Evolutionary conservation across 2,113 vertebrate genomes (phyloP).

Genomic region (Garra rufa): DNA sequence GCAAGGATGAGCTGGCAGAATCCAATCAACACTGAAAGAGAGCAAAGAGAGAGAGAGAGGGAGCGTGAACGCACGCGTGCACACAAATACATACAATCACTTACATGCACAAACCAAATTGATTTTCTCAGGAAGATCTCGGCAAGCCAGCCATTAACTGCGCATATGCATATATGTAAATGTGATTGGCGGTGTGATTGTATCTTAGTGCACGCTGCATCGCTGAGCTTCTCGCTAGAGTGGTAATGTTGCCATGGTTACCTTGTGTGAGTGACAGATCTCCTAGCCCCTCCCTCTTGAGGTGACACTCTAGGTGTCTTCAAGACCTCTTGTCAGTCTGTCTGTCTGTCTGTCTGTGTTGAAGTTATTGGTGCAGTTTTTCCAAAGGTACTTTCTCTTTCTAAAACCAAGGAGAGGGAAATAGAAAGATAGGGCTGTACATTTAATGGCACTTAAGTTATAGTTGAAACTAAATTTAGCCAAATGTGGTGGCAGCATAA

Average conservation of each 20-base stretch:
- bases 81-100: slow-evolving; percentile 37
- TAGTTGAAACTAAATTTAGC: too few species aligned
- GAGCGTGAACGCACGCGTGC: slow-evolving; percentile 30
- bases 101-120: background rate
- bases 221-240: background rate
- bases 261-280: slow-evolving; percentile 31
- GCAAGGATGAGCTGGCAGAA: slow-evolving; percentile 58
- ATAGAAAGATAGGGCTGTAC: too few species aligned
- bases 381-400: background rate
- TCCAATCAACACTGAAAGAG: slow-evolving; percentile 59
- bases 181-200: slow-evolving; percentile 4
- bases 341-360: background rate
- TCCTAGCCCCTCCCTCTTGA: background rate
- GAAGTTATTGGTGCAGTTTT: background rate
- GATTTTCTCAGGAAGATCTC: slow-evolving; percentile 27
- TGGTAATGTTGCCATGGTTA: slow-evolving; percentile 14
- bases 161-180: slow-evolving; percentile 14
- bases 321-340: background rate
- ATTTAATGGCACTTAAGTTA: too few species aligned
- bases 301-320: background rate
- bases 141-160: background rate
- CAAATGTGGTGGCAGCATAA: too few species aligned
- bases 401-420: too few species aligned
- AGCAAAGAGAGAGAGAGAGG: slow-evolving; percentile 36
- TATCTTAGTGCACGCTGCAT: slow-evolving; percentile 2